Evolutionary conservation across 2,113 vertebrate species (phyloP).

Genomic region (Azemiops feae): DNA sequence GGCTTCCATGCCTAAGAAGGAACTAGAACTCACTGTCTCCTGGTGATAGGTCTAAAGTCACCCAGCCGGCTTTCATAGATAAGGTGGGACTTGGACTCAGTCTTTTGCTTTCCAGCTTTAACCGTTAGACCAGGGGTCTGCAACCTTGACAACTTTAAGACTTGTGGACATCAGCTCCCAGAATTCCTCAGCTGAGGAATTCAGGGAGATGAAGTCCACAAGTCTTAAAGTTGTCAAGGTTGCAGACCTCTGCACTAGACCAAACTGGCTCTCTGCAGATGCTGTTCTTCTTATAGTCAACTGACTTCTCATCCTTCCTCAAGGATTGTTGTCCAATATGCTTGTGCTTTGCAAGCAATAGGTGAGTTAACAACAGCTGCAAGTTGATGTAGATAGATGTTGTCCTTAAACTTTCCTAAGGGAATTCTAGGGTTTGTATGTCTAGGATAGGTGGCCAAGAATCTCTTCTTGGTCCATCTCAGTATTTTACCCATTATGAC

Average conservation of each 20-base stretch:
- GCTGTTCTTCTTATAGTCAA: conserved; percentile 25
- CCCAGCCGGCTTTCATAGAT: background rate
- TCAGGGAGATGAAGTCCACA: too few relatives aligned
- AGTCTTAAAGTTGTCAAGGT: too few relatives aligned
- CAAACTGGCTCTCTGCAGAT: background rate
- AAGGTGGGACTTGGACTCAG: background rate
- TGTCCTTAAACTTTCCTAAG: background rate
- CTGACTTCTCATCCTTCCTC: conserved; percentile 43
- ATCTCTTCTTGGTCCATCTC: background rate
- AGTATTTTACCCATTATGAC: background rate
- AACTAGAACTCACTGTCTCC: background rate
- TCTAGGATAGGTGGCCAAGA: background rate
- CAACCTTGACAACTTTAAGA: too few relatives aligned
- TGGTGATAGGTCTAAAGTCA: background rate
- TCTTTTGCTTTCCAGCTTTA: background rate
- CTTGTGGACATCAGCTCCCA: too few relatives aligned
- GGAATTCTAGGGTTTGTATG: background rate
- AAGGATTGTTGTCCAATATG: conserved; percentile 18
- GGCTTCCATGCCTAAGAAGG: background rate
- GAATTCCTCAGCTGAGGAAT: too few relatives aligned
- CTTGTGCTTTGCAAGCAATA: conserved; percentile 53
- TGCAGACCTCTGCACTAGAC: too few relatives aligned
- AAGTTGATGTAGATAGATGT: background rate
- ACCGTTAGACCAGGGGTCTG: background rate
- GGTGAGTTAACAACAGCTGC: background rate